Evolutionary conservation across 2,113 vertebrate species (phyloP).

Genomic region (Meriones unguiculatus): DNA sequence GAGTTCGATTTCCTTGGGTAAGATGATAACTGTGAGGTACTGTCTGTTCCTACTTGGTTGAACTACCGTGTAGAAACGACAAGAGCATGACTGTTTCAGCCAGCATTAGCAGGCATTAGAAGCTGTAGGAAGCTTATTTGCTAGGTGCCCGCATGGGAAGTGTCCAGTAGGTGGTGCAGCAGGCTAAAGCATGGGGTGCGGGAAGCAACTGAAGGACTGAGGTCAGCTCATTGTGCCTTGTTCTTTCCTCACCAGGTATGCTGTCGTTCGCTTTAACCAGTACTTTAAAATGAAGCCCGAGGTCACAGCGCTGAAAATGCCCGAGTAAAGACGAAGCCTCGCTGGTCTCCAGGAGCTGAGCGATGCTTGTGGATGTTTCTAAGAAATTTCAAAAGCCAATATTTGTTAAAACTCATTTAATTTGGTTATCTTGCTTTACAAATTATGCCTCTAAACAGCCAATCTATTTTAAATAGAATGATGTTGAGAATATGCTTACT

Average conservation of each 20-base stretch:
- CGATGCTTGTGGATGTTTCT: constrained; percentile 80
- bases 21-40: constrained; percentile 74
- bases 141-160: neutral
- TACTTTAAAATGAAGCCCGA: constrained; percentile 99
- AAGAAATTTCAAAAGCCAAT: constrained; percentile 75
- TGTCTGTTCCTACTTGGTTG: neutral
- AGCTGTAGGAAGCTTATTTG: neutral
- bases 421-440: constrained; percentile 25
- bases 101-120: constrained; percentile 1
- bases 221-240: constrained; percentile 51
- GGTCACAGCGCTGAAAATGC: constrained; percentile 90
- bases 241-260: constrained; percentile 90
- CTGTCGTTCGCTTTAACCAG: constrained; percentile 96
- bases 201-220: neutral
- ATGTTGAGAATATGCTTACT: constrained; percentile 84
- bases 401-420: neutral
- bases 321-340: constrained; percentile 88
- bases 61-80: constrained; percentile 10
- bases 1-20: constrained; percentile 99
- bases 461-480: constrained; percentile 75
- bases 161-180: constrained; percentile 46
- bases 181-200: constrained; percentile 73
- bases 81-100: neutral
- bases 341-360: constrained; percentile 77
- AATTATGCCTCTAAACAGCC: constrained; percentile 8